These are phyloP conservation scores for Trinorchestia longiramus DNA, from an alignment of 1,140 invertebrate species.

Conservation along the genomic window DNA sequence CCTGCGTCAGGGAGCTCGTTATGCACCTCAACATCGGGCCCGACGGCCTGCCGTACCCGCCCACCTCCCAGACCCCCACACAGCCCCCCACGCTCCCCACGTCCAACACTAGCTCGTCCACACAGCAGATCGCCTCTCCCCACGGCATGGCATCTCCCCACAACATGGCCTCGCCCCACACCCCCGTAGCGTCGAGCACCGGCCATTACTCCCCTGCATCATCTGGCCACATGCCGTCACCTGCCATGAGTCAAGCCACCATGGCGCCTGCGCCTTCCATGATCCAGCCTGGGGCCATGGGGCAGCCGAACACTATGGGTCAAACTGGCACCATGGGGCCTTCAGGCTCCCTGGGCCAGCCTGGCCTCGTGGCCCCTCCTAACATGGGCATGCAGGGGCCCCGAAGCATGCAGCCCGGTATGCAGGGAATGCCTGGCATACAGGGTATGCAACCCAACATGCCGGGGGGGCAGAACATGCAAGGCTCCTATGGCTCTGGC, in stretches of 20 bases:
- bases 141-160: slow-evolving; percentile 58
- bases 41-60: slow-evolving; percentile 60
- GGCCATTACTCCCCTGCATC: slow-evolving; percentile 38
- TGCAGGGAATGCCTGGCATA: slow-evolving; percentile 56
- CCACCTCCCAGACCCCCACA: slow-evolving; percentile 52
- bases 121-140: slow-evolving; percentile 59
- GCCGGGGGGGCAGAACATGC: slow-evolving; percentile 14
- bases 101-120: slow-evolving; percentile 56
- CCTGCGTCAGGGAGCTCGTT: slow-evolving; percentile 61
- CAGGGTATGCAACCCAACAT: slow-evolving; percentile 40
- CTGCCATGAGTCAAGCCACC: slow-evolving; percentile 56
- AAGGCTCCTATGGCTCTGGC: slow-evolving; percentile 17
- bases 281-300: slow-evolving; percentile 62
- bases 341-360: slow-evolving; percentile 50
- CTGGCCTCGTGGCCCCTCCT: slow-evolving; percentile 58
- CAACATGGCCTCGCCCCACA: slow-evolving; percentile 61
- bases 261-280: slow-evolving; percentile 57
- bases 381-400: slow-evolving; percentile 58
- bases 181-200: slow-evolving; percentile 58
- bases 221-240: slow-evolving; percentile 60
- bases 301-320: slow-evolving; percentile 57
- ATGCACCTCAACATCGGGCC: slow-evolving; percentile 60
- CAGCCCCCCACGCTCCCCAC: slow-evolving; percentile 54
- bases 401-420: slow-evolving; percentile 58
- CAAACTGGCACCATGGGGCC: slow-evolving; percentile 47